These are phyloP conservation scores for Spermophilus dauricus DNA, from an alignment of 2,113 vertebrate genomes.

Conservation along the genomic window DNA sequence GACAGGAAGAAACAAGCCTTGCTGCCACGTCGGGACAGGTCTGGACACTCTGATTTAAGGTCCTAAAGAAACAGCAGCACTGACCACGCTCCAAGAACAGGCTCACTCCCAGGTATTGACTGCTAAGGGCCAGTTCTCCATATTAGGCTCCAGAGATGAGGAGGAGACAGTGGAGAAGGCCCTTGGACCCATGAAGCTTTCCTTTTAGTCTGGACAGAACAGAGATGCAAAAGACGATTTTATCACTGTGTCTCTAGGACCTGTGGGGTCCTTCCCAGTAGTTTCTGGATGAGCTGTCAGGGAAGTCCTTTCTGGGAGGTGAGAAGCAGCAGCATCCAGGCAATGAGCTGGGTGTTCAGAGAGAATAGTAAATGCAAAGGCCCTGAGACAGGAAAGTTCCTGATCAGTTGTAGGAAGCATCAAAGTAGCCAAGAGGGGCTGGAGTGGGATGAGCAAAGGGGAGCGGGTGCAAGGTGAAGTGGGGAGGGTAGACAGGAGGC, in stretches of 20 bases:
- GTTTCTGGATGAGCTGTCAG: not conserved
- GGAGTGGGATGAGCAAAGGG: not conserved
- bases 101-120: not conserved
- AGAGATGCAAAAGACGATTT: not conserved
- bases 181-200: not conserved
- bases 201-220: not conserved
- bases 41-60: not conserved
- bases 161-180: not conserved
- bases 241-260: not conserved
- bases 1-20: not conserved
- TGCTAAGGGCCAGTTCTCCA: not conserved
- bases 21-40: not conserved
- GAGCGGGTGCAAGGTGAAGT: not conserved
- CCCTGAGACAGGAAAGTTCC: not conserved
- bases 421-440: not conserved
- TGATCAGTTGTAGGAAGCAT: not conserved
- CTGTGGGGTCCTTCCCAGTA: not conserved
- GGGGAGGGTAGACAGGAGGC: not conserved
- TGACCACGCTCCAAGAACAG: not conserved
- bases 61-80: not conserved
- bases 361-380: not conserved
- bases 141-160: not conserved
- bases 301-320: not conserved
- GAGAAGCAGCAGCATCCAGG: not conserved
- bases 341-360: not conserved